These are phyloP conservation scores for Vidua macroura DNA, from an alignment of 2,113 vertebrate genomes.

Conservation along the genomic window DNA sequence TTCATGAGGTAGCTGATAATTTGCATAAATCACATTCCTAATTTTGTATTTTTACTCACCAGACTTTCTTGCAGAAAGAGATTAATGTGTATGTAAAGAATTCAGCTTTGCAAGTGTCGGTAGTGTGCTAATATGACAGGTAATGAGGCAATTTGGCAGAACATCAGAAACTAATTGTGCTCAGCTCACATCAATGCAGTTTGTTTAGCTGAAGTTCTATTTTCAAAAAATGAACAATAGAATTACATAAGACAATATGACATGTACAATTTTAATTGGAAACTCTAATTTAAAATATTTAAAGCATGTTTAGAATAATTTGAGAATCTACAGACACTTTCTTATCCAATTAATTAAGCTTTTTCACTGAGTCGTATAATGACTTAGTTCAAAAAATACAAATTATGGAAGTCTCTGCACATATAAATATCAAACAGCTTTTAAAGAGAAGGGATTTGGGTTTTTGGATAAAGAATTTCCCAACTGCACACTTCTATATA, in stretches of 20 bases:
- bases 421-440: constrained; percentile 61
- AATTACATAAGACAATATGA: constrained; percentile 73
- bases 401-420: constrained; percentile 54
- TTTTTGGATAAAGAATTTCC: constrained; percentile 26
- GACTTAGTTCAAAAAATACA: constrained; percentile 64
- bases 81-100: constrained; percentile 36
- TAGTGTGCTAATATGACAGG: constrained; percentile 61
- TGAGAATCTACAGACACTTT: constrained; percentile 62
- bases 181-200: constrained; percentile 65
- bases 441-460: constrained; percentile 54
- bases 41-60: constrained; percentile 34
- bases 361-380: constrained; percentile 59
- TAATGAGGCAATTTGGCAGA: constrained; percentile 78
- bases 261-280: constrained; percentile 77
- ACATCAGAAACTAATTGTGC: constrained; percentile 78
- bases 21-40: constrained; percentile 16
- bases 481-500: background rate
- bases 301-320: constrained; percentile 72
- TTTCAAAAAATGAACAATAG: constrained; percentile 56
- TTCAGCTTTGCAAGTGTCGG: constrained; percentile 47
- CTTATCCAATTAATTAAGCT: constrained; percentile 68
- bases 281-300: constrained; percentile 75
- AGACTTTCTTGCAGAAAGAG: constrained; percentile 47
- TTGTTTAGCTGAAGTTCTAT: constrained; percentile 57
- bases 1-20: constrained; percentile 38